phyloP scores from a whole-genome alignment of 2,888 invertebrate genomes.

The Meta bourneti region DNA sequence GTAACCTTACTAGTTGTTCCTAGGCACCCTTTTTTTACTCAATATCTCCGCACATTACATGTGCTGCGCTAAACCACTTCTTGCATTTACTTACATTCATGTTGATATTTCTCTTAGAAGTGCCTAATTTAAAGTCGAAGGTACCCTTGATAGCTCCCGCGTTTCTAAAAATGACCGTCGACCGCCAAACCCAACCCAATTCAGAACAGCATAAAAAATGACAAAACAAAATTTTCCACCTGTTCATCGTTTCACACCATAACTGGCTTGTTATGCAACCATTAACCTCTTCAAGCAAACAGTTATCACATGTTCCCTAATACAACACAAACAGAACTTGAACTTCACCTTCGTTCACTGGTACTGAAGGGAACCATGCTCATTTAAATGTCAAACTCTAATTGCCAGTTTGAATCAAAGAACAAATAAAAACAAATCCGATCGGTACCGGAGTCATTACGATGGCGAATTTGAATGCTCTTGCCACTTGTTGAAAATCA shows the following conservation, averaged over 20 bases:
- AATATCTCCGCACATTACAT: too few species aligned
- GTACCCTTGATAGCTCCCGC: too few species aligned
- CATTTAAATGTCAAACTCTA: constrained; percentile 23
- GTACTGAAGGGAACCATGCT: background rate
- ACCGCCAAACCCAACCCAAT: too few species aligned
- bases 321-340: constrained; percentile 39
- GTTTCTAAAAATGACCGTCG: too few species aligned
- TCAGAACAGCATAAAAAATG: too few species aligned
- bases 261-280: background rate
- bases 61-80: too few species aligned
- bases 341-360: constrained; percentile 48
- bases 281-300: background rate
- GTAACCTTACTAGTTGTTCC: constrained; percentile 48
- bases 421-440: constrained; percentile 28
- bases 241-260: too few species aligned
- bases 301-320: background rate
- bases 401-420: background rate
- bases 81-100: too few species aligned
- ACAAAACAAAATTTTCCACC: too few species aligned
- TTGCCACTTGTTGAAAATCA: constrained; percentile 6
- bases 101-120: too few species aligned
- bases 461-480: background rate
- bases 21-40: background rate
- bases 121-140: too few species aligned
- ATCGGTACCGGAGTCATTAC: background rate